Evolutionary conservation across 37 sponge, comb jelly and placozoan genomes (phyloP).

Genomic region (Ephydatia muelleri): DNA sequence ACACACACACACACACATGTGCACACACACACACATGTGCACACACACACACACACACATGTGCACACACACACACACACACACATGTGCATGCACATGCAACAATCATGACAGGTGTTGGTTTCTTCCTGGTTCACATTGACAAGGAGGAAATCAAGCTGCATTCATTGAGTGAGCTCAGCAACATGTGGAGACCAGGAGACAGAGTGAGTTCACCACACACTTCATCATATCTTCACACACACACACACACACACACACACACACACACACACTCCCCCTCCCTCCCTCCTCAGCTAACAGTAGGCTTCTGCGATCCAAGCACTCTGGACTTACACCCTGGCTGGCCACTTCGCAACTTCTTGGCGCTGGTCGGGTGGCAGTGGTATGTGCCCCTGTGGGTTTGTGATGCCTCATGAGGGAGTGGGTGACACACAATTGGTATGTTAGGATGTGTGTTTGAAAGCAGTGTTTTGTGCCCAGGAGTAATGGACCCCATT

Average conservation of each 20-base stretch:
- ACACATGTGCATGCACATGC: too few species aligned
- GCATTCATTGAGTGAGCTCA: conserved; percentile 4
- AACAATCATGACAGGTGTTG: conserved; percentile 28
- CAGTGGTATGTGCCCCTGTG: conserved; percentile 54
- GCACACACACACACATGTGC: too few species aligned
- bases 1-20: too few species aligned
- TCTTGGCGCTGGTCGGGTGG: conserved; percentile 61
- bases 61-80: too few species aligned
- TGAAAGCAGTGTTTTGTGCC: too few species aligned
- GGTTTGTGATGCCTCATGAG: background rate
- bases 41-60: too few species aligned
- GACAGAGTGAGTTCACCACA: background rate
- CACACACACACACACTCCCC: too few species aligned
- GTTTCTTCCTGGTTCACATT: conserved; percentile 42
- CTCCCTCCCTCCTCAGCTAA: conserved; percentile 30
- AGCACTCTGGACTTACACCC: conserved; percentile 83
- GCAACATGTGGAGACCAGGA: conserved; percentile 1
- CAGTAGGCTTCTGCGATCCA: conserved; percentile 84
- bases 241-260: too few species aligned
- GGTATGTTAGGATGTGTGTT: background rate
- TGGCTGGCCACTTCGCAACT: conserved; percentile 97
- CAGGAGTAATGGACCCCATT: too few species aligned
- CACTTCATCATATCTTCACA: too few species aligned
- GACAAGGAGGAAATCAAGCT: conserved; percentile 3
- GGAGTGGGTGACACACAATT: background rate